These are phyloP conservation scores for Slavum lentiscoides DNA, from an alignment of 2,888 invertebrate species.

Conservation along the genomic window DNA sequence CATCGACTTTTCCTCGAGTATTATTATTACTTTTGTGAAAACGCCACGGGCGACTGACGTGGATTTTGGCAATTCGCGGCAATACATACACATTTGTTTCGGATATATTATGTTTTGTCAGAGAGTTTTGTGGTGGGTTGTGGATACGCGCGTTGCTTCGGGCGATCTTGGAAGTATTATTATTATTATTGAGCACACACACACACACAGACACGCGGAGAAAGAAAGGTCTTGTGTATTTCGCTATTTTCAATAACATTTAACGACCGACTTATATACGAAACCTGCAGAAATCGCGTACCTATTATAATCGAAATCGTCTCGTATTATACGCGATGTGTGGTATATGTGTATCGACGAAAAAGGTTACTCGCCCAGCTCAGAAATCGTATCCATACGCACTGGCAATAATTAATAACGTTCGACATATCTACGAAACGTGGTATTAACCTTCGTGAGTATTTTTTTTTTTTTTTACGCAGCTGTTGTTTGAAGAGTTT, in stretches of 20 bases:
- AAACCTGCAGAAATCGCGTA: not conserved
- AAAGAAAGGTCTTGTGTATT: not conserved
- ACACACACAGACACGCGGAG: no score
- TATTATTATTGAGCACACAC: not conserved
- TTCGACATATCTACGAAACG: no score
- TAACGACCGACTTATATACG: constrained; percentile 27
- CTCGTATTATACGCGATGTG: not conserved
- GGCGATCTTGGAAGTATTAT: not conserved
- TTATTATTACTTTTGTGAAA: constrained; percentile 46
- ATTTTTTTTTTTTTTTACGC: no score
- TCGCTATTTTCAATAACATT: constrained; percentile 28
- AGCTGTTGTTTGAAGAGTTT: no score
- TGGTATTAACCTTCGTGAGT: no score
- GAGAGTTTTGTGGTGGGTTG: constrained; percentile 4
- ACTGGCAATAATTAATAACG: no score
- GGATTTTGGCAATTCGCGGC: constrained; percentile 41
- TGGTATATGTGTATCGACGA: not conserved
- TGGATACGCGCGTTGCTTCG: not conserved
- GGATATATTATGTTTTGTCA: constrained; percentile 1
- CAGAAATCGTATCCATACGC: no score
- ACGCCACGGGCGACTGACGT: constrained; percentile 19
- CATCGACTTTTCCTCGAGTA: constrained; percentile 12
- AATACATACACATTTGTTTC: constrained; percentile 8
- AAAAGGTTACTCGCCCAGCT: no score
- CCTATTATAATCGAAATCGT: constrained; percentile 5